Base-by-base conservation (phyloP, 2,113 vertebrate genomes). In the Platysternon megacephalum region DNA sequence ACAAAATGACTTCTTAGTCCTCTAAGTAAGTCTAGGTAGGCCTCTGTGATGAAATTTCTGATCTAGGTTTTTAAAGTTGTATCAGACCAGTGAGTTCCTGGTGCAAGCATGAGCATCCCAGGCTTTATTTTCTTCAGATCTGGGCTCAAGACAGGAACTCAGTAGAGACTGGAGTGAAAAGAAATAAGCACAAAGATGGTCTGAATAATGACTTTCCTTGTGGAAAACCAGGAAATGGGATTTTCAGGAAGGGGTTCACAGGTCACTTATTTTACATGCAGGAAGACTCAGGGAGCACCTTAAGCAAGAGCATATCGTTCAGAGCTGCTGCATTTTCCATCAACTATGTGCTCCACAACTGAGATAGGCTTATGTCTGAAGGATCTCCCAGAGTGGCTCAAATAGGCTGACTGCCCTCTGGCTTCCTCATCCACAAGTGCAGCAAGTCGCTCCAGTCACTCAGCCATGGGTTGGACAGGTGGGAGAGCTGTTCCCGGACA, bases 241-340 rank as follows among this genome's bases (percentile, higher is more conserved):
- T 12, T 61, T 11, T 68, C 61, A 35, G 29, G 1, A 76, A 44
- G 24, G 42, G 72, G 72, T 26, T 39, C 21, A 44, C 9, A 13
- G 35, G 4, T 82, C 4, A 89, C 7, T 68, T 79, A 19, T 19
- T 88, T 39, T 3, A 61, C 19, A 42, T 56, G 21, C 28, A 74
- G 39, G 0, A 0, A 51, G 48, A 81, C 2, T 26, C 8, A 46
- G 29, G 28, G n/a, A 82, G 9, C 21, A 76, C 1, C 14, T 29
- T 44, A 14, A 4, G 2, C 49, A 72, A 52, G n/a, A n/a, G 61
- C 11, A 2, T 24, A 22, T 42, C 46, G 4, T 24, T 93, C 55
- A 48, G 4, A 90, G 32, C 65, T 46, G 42, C 82, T 85, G 61
- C 51, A 16, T 39, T 28, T 49, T 48, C 29, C 58, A 39, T 28